These are phyloP conservation scores for Acanthurus tractus DNA, from an alignment of 2,797 vertebrate species.

Conservation along the genomic window DNA sequence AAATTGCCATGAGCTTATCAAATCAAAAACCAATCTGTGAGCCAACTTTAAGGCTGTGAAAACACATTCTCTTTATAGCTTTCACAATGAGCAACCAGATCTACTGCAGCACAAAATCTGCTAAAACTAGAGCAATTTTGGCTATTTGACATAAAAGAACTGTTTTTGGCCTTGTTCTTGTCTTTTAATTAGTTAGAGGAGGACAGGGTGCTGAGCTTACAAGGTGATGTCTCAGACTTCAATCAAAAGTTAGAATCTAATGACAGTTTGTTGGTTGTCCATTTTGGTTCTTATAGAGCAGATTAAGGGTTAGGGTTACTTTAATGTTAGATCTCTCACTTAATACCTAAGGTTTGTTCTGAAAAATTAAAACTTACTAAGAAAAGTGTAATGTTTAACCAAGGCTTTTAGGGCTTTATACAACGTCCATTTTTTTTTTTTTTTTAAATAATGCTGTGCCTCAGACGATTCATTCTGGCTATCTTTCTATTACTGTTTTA, in stretches of 20 bases:
- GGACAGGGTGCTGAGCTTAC: too few species aligned
- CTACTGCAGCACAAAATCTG: not conserved
- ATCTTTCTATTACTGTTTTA: too few species aligned
- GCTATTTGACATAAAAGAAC: not conserved
- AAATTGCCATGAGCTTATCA: constrained; percentile 6
- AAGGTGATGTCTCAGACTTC: not conserved
- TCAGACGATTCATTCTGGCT: too few species aligned
- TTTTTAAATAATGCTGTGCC: too few species aligned
- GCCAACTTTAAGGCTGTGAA: not conserved
- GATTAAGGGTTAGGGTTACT: not conserved
- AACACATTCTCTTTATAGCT: not conserved
- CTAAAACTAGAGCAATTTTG: not conserved
- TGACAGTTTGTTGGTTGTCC: not conserved
- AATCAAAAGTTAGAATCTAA: not conserved
- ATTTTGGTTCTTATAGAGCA: not conserved
- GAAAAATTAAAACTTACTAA: not conserved
- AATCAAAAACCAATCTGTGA: not conserved
- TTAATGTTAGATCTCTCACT: not conserved
- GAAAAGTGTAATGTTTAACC: not conserved
- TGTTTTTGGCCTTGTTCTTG: not conserved
- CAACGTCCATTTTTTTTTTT: too few species aligned
- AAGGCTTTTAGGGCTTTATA: not conserved
- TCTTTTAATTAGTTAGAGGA: not conserved
- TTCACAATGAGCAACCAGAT: not conserved
- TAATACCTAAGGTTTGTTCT: not conserved